Conservation (phyloP, 2,797 vertebrate genomes). For the Acanthornis magna region DNA sequence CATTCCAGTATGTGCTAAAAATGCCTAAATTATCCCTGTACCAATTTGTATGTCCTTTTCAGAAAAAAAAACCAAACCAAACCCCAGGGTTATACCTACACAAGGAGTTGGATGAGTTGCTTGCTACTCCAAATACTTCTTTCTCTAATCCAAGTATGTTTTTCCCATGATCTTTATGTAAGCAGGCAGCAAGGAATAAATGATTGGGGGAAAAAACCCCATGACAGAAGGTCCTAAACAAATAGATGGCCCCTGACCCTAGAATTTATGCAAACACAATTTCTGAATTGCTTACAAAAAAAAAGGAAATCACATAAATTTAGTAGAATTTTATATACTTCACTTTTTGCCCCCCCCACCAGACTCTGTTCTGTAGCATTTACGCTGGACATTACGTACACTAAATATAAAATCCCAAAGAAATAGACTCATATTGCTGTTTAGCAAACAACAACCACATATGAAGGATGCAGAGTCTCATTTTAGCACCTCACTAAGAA, state of each 20-base stretch:
- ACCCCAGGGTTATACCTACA: neutral
- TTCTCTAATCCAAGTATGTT: neutral
- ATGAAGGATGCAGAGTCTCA: neutral
- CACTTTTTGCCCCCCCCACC: neutral
- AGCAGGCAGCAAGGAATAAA: neutral
- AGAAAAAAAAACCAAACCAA: neutral
- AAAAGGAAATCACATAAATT: neutral
- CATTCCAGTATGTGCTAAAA: neutral
- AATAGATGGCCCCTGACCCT: neutral
- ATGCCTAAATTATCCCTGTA: neutral
- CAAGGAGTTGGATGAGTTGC: neutral
- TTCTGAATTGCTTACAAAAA: neutral
- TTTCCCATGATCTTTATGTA: neutral
- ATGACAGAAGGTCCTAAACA: neutral
- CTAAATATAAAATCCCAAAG: neutral
- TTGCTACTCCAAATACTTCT: neutral
- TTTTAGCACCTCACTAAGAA: neutral
- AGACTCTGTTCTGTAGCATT: neutral
- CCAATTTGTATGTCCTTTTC: neutral
- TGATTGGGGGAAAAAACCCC: rapidly evolving
- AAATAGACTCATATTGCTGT: neutral
- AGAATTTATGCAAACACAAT: neutral
- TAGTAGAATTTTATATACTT: neutral
- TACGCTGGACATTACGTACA: neutral
- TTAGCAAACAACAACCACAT: neutral